Conservation (phyloP, 1,140 invertebrate species). For the Procambarus clarkii region DNA sequence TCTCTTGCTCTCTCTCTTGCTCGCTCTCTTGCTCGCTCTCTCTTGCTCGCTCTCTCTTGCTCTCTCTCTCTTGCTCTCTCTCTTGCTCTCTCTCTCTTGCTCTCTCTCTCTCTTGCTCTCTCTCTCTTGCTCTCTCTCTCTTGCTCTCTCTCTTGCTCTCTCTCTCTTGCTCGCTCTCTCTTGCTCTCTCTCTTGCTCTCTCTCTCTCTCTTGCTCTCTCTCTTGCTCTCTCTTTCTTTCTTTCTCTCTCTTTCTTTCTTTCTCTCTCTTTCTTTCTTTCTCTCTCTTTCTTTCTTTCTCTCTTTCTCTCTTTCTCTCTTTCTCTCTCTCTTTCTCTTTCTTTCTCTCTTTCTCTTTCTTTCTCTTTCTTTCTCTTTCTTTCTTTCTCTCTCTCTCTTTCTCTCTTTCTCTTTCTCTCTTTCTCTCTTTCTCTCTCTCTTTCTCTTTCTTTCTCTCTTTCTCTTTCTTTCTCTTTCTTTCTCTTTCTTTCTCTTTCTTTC, state of each 20-base stretch:
- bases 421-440: background rate
- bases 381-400: background rate
- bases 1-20: background rate
- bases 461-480: background rate
- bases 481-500: no score
- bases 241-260: background rate
- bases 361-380: constrained; percentile 15
- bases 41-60: background rate
- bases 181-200: background rate
- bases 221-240: background rate
- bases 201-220: background rate
- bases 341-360: background rate
- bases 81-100: no score
- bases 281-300: background rate
- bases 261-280: background rate
- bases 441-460: background rate
- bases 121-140: background rate
- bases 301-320: background rate
- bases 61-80: background rate
- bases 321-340: background rate
- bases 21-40: background rate
- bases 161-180: background rate
- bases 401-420: background rate
- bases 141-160: background rate
- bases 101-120: background rate